Percentiles rank a stretch among this genome's conserved stretches.
phyloP scores from a whole-genome alignment of 2,888 invertebrate genomes.

The Acleris laterana region DNA sequence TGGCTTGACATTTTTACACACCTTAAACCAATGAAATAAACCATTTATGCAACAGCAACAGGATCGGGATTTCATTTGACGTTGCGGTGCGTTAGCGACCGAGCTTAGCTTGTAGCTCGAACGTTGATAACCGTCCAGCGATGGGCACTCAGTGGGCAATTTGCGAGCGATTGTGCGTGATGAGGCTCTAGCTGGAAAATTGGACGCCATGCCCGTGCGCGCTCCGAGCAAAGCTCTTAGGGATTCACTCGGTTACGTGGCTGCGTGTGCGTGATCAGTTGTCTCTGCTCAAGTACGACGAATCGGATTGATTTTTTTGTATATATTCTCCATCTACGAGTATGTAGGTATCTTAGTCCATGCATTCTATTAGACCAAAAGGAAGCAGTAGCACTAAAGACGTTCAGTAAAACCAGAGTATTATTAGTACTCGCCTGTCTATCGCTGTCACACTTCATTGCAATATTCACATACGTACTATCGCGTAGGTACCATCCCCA shows the following conservation, averaged over 20 bases:
- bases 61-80: neutral
- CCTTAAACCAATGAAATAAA: neutral
- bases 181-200: slow-evolving; percentile 74
- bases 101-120: slow-evolving; percentile 52
- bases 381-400: too few species aligned
- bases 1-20: too few species aligned
- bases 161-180: slow-evolving; percentile 80
- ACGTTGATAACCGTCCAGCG: slow-evolving; percentile 77
- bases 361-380: too few species aligned
- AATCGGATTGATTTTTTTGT: neutral
- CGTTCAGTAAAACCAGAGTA: too few species aligned
- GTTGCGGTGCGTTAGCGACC: slow-evolving; percentile 31
- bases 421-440: too few species aligned
- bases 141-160: slow-evolving; percentile 77
- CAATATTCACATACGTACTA: too few species aligned
- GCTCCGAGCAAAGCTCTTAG: slow-evolving; percentile 61
- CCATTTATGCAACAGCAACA: neutral
- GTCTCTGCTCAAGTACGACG: neutral
- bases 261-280: neutral
- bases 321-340: too few species aligned
- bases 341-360: too few species aligned
- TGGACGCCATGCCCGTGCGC: slow-evolving; percentile 62
- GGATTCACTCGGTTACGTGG: slow-evolving; percentile 40
- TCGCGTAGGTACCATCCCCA: too few species aligned
- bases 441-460: too few species aligned